phyloP scores from a whole-genome alignment of 2,888 invertebrate species.

The Enchytraeus crypticus region DNA sequence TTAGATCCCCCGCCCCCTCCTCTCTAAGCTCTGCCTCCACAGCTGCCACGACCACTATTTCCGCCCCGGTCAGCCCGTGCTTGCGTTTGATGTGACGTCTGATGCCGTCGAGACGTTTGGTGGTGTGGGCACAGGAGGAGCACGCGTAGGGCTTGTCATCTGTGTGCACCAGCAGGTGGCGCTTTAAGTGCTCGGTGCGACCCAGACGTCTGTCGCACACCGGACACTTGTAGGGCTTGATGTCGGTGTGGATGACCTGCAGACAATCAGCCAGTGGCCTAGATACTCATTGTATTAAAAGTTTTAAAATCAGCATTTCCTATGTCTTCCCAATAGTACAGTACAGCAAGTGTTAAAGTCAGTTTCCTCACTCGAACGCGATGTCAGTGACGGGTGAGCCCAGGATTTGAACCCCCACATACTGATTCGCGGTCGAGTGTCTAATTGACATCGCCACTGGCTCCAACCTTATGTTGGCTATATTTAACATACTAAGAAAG shows the following conservation, averaged over 20 bases:
- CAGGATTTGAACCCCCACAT: no score
- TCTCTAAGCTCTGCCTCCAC: background rate
- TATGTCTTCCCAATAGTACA: no score
- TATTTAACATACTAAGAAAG: no score
- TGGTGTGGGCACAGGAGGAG: constrained; percentile 23
- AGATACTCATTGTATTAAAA: no score
- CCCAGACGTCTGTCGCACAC: constrained; percentile 24
- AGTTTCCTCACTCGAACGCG: no score
- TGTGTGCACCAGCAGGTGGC: constrained; percentile 26
- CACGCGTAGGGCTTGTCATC: constrained; percentile 25
- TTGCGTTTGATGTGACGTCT: constrained; percentile 24
- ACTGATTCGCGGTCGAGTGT: no score
- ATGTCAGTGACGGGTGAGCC: no score
- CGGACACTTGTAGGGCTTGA: constrained; percentile 28
- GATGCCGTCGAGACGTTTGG: constrained; percentile 23
- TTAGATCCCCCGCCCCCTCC: background rate
- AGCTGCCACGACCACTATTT: constrained; percentile 7
- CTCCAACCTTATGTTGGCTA: no score
- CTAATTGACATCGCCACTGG: no score
- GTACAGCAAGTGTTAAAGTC: no score
- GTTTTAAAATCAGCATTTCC: no score
- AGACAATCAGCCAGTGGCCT: no score
- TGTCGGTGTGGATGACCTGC: constrained; percentile 22
- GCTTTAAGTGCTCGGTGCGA: constrained; percentile 25
- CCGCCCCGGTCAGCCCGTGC: constrained; percentile 18